Evolutionary conservation across 23 tunicate species (phyloP).

Genomic region (Ascidia mentula): DNA sequence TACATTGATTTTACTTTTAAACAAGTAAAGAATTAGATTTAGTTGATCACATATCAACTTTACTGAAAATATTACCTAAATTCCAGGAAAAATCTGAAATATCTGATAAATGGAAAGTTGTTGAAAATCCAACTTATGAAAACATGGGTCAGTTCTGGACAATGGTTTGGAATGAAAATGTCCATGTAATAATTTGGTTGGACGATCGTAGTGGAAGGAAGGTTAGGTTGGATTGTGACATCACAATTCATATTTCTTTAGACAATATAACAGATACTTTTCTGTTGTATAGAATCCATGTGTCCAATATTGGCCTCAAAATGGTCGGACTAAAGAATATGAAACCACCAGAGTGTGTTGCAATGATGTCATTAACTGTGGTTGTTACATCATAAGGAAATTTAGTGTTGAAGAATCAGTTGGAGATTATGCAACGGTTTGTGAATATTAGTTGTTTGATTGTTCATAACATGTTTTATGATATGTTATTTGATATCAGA

Average conservation of each 20-base stretch:
- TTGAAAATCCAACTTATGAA: constrained; percentile 17
- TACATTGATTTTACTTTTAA: neutral
- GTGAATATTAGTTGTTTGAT: neutral
- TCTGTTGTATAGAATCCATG: constrained; percentile 16
- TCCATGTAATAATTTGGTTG: constrained; percentile 19
- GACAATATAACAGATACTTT: too few relatives aligned
- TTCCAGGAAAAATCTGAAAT: neutral
- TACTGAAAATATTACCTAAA: too few relatives aligned
- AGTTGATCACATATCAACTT: too few relatives aligned
- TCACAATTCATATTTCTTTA: too few relatives aligned
- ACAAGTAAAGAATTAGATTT: neutral
- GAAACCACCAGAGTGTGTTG: neutral
- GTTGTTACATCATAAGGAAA: neutral
- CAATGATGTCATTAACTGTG: neutral
- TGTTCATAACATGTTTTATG: neutral
- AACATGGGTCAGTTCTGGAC: constrained; percentile 31
- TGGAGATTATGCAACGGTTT: neutral
- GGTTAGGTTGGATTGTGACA: too few relatives aligned
- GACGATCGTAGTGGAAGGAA: constrained; percentile 26
- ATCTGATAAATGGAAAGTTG: constrained; percentile 28
- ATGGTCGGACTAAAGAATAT: neutral
- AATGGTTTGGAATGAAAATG: constrained; percentile 31
- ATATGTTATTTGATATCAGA: too few relatives aligned
- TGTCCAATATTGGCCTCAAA: constrained; percentile 35
- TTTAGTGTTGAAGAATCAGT: neutral